Evolutionary conservation across 2,113 vertebrate genomes (phyloP).

Genomic region (Zosterops hypoxanthus): DNA sequence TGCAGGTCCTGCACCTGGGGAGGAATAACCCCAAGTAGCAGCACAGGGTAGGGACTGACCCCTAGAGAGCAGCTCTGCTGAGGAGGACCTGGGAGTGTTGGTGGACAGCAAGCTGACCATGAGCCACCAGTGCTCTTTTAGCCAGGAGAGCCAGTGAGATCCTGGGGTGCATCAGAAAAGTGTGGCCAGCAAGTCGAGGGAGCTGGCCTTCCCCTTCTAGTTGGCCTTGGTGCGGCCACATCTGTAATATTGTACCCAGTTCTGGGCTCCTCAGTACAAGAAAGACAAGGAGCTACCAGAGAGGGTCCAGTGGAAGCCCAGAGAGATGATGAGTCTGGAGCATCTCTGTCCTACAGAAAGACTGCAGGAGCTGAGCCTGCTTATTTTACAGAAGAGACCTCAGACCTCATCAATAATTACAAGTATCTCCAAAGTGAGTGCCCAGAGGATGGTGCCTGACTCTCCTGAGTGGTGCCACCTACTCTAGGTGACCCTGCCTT

Average conservation of each 20-base stretch:
- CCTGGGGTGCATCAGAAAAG: rapidly evolving
- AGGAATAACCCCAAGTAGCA: background rate
- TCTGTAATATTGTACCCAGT: background rate
- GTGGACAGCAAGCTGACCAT: background rate
- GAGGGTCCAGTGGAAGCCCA: background rate
- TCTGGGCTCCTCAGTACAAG: background rate
- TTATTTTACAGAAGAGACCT: background rate
- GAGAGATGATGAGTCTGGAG: background rate
- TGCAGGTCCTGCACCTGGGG: background rate
- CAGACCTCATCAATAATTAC: background rate
- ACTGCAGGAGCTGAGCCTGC: background rate
- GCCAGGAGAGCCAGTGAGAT: rapidly evolving
- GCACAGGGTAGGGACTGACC: background rate
- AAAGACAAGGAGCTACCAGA: background rate
- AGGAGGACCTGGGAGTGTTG: background rate
- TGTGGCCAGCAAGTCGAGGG: background rate
- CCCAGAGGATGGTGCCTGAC: background rate
- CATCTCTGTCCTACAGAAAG: background rate
- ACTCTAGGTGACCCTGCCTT: background rate
- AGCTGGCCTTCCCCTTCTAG: background rate
- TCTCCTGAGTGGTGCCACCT: background rate
- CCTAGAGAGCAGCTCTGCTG: background rate
- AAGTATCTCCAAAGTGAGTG: background rate
- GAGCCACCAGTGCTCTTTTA: background rate
- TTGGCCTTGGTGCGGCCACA: background rate